Conservation (phyloP, 1,140 invertebrate genomes). For the Brachionus rotundiformis region DNA sequence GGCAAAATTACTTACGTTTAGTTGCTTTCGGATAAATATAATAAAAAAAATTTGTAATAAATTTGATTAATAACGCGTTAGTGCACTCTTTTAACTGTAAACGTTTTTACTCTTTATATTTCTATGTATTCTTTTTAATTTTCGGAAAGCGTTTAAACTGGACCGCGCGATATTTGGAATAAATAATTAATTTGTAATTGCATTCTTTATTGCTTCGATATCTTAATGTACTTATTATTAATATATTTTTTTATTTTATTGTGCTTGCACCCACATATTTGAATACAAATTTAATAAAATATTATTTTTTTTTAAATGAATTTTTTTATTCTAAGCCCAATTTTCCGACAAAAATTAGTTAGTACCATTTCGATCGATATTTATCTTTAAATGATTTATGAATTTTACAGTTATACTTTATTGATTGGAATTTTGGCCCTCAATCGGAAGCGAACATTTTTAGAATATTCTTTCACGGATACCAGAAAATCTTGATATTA, state of each 20-base stretch:
- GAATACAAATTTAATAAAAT: conserved; percentile 50
- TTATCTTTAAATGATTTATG: conserved; percentile 39
- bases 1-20: conserved; percentile 46
- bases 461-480: conserved; percentile 41
- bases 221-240: not conserved
- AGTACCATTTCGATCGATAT: conserved; percentile 1
- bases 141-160: not conserved
- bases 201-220: conserved; percentile 18
- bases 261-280: not conserved
- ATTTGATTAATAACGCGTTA: conserved; percentile 50
- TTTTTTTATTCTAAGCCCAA: not conserved
- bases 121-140: not conserved
- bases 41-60: conserved; percentile 24
- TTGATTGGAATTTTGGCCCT: conserved; percentile 24
- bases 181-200: conserved; percentile 49
- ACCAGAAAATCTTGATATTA: conserved; percentile 2
- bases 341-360: conserved; percentile 35
- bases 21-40: not conserved
- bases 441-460: conserved; percentile 33
- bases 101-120: not conserved
- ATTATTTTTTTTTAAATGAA: not conserved
- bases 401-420: conserved; percentile 3
- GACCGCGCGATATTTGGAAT: conserved; percentile 4
- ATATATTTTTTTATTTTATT: too few relatives aligned
- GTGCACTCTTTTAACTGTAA: conserved; percentile 29